phyloP scores from a whole-genome alignment of 37 sponge, comb jelly and placozoan species.

The Spongilla lacustris region DNA sequence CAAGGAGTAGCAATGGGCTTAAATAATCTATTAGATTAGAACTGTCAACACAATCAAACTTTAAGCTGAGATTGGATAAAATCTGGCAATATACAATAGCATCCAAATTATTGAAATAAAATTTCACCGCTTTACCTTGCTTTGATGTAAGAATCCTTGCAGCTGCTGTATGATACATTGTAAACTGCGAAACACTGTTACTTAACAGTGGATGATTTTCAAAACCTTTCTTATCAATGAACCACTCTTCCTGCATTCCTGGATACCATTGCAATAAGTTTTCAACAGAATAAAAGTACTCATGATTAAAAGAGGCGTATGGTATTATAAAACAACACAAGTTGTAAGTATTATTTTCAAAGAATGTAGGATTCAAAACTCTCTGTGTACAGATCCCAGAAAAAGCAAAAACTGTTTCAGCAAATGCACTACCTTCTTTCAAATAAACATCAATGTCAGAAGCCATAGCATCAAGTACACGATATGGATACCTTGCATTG shows the following conservation, averaged over 20 bases:
- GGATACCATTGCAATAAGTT: neutral
- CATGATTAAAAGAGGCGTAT: neutral
- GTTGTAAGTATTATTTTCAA: neutral
- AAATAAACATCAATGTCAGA: neutral
- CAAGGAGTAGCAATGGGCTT: neutral
- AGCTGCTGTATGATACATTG: neutral
- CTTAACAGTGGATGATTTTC: constrained; percentile 10
- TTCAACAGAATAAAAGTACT: neutral
- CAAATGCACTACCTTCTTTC: constrained; percentile 11
- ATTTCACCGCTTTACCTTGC: neutral
- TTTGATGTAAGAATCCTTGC: constrained; percentile 3
- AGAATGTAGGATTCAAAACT: constrained; percentile 5
- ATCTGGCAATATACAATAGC: constrained; percentile 1
- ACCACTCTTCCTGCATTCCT: neutral
- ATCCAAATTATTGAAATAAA: constrained; percentile 14
- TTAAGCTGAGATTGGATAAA: neutral
- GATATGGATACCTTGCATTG: neutral
- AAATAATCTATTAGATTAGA: constrained; percentile 24
- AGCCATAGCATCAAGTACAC: neutral
- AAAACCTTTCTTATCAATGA: neutral
- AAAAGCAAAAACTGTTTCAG: constrained; percentile 1
- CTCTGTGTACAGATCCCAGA: neutral
- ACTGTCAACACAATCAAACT: constrained; percentile 13
- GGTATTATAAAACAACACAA: neutral
- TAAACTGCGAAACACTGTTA: constrained; percentile 31